Percentiles rank a stretch among this genome's conserved stretches.
phyloP scores from a whole-genome alignment of 2,888 invertebrate genomes.

The Xestia rhomboidea region DNA sequence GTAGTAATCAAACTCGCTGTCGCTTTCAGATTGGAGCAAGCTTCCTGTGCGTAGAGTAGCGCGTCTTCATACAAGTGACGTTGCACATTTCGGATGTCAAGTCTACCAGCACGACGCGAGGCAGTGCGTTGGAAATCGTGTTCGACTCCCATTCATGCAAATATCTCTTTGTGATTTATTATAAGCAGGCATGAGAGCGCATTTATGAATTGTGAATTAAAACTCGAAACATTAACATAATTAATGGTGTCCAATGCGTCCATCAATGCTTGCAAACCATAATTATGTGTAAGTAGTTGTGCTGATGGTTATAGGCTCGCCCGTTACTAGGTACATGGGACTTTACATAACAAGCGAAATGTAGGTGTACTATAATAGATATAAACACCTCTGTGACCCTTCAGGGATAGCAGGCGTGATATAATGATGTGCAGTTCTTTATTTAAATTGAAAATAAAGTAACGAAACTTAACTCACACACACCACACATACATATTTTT shows the following conservation, averaged over 20 bases:
- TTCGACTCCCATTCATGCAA: conserved; percentile 53
- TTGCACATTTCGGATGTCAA: conserved; percentile 76
- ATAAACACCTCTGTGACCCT: background rate
- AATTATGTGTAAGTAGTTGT: background rate
- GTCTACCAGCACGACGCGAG: conserved; percentile 68
- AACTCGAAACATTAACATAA: conserved; percentile 64
- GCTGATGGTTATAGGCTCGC: background rate
- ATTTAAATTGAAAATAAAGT: background rate
- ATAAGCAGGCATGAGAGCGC: conserved; percentile 54
- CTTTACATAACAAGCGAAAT: background rate
- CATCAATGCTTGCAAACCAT: conserved; percentile 9
- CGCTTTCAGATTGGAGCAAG: conserved; percentile 71
- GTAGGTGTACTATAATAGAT: background rate
- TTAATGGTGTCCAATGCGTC: conserved; percentile 50
- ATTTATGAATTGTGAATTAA: conserved; percentile 62
- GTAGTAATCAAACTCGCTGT: conserved; percentile 60
- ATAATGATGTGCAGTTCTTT: background rate
- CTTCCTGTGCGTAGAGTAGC: conserved; percentile 74
- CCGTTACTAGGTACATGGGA: background rate
- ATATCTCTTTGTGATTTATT: conserved; percentile 45
- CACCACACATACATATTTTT: background rate
- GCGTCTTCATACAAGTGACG: conserved; percentile 83
- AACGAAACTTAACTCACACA: background rate
- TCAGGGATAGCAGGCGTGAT: background rate
- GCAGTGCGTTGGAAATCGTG: conserved; percentile 55